Evolutionary conservation across 2,113 vertebrate species (phyloP).

Genomic region (Myotis brandtii): DNA sequence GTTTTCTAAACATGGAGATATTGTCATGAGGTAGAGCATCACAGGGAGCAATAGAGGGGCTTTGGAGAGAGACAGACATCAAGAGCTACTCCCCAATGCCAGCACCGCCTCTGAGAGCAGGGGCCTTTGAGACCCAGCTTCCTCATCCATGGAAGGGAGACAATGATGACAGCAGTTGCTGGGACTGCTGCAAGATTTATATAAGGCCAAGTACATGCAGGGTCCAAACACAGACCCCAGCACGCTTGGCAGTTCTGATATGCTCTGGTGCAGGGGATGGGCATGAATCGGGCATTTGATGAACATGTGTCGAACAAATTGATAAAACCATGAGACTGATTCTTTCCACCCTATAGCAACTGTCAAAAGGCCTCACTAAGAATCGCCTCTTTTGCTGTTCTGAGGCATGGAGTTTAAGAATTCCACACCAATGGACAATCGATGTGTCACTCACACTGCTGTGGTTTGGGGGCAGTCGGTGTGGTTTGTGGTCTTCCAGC

Average conservation of each 20-base stretch:
- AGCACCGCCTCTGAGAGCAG: not conserved
- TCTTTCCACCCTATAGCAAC: not conserved
- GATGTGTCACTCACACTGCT: accelerated
- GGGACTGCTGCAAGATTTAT: not conserved
- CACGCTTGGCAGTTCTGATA: not conserved
- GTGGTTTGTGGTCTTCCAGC: not conserved
- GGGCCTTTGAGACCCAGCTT: accelerated
- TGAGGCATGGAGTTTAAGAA: accelerated
- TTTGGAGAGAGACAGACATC: not conserved
- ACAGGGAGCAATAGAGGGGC: not conserved
- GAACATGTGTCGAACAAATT: not conserved
- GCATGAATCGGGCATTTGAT: accelerated
- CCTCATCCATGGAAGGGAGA: not conserved
- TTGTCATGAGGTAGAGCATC: accelerated
- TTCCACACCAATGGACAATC: accelerated
- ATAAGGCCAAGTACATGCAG: too few relatives aligned
- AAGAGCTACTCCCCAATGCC: accelerated
- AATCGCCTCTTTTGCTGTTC: not conserved
- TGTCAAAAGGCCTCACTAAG: not conserved
- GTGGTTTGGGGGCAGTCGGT: accelerated
- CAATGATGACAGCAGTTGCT: accelerated
- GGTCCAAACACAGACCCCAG: not conserved
- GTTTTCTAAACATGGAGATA: not conserved
- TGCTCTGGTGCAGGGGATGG: not conserved
- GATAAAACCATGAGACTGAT: too few relatives aligned